Base-by-base conservation (phyloP, 2,113 vertebrate genomes). In the Hippoglossus stenolepis region DNA sequence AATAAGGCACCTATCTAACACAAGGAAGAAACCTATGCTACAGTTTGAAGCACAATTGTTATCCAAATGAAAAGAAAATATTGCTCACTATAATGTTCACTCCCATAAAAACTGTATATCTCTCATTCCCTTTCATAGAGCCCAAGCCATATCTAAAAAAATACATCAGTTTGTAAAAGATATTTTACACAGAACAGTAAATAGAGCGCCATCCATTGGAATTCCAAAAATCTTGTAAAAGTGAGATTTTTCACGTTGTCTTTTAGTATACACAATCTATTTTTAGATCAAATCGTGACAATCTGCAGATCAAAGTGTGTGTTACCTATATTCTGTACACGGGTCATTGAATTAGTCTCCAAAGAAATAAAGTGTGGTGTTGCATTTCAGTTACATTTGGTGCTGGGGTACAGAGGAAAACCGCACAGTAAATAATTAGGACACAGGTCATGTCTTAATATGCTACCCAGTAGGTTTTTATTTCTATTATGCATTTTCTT, bases 1-100 rank as follows among this genome's bases (percentile, higher is more conserved):
- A 94, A 86, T 95, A 95, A 95, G 94, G 94, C 94, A 95, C 94
- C 94, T 95, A 95, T 89, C 94, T 95, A 95, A 95, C 92, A 95
- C 94, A 94, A 94, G 92, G 93, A 94, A 91, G 87, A 94, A 93
- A 93, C 82, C 94, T 95, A 95, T 93, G 94, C 94, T 95, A 95
- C 87, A 75, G 77, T 91, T 70, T 91, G 85, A 94, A 94, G 93
- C 92, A 94, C 93, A 95, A 93, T 68, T 92, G 82, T 89, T 91
- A 91, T 85, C 83, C 87, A 89, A 92, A 93, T 82, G 75, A 86
- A 82, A 89, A 79, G 57, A 73, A 87, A 90, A 91, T 90, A 88
- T 91, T 90, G 91, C 91, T 93, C 86, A 89, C 90, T 80, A 90
- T 89, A 91, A 91, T 82, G 80, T 90, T 93, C 90, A 93, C 92